Evolutionary conservation across 2,888 invertebrate genomes (phyloP), one percentile per base, ranked within the genome.

Genomic region (Lithophane ornitopus): DNA sequence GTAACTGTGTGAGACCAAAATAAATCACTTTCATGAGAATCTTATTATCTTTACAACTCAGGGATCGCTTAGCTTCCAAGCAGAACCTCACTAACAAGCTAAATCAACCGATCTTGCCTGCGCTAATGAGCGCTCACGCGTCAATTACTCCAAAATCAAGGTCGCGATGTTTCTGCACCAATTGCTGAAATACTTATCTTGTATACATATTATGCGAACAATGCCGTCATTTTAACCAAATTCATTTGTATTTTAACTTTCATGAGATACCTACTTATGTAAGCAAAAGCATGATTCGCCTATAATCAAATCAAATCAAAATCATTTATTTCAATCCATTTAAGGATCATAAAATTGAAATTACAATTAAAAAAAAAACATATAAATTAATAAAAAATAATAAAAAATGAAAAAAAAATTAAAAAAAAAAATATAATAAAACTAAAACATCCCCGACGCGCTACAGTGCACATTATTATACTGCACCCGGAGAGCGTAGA

Each of bases 141-240:
- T 83, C 79, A 74, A 69, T 83, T 75, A 79, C 70, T 59, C 26
- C 56, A 22, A 74, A 81, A 82, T 66, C 79, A 82, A 79, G 68
- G 56, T 46, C 69, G 62, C 14, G 75, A 68, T 79, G 68, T 69
- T 83, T 79, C 81, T 81, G 68, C 83, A 70, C 63, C 67, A 71
- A 39, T 82, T 61, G 59, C 59, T 66, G 6, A 41, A 74, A 65
- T 26, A 65, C 41, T 56, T 74, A 63, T 28, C 6, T 56, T 28
- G 70, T 54, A 49, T 4, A 46, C 72, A 52, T 46, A 28, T 11
- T 46, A 11, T 54, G 16, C 6, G 54, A 44, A 56, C 9, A 69
- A 56, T 12, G 54, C 12, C 8, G n/a, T 12, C 1, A 41, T 67
- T 71, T 1, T 41, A 39, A 70, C 3, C 4, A 26, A 12, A 14